Conservation (phyloP, 2,113 vertebrate species). For the Bos taurus region ARS-UCD2.0 NC_037338.1:69383001-69383500, state of each 20-base stretch:
- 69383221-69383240: conserved; percentile 49
- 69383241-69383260: background rate
- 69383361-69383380: background rate
- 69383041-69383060: no score
- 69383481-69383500: background rate
- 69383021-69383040: no score
- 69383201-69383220: conserved; percentile 60
- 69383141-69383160: conserved; percentile 27
- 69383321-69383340: no score
- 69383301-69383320: no score
- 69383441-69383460: background rate
- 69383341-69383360: background rate
- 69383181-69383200: conserved; percentile 62
- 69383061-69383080: no score
- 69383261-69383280: no score
- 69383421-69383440: background rate
- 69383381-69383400: background rate
- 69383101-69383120: no score
- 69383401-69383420: background rate
- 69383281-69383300: no score
- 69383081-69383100: no score
- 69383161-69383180: conserved; percentile 66
- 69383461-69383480: background rate
- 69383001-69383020: no score
- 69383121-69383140: background rate